Evolutionary conservation across 2,113 vertebrate genomes (phyloP).

Genomic region (Cromileptes altivelis): DNA sequence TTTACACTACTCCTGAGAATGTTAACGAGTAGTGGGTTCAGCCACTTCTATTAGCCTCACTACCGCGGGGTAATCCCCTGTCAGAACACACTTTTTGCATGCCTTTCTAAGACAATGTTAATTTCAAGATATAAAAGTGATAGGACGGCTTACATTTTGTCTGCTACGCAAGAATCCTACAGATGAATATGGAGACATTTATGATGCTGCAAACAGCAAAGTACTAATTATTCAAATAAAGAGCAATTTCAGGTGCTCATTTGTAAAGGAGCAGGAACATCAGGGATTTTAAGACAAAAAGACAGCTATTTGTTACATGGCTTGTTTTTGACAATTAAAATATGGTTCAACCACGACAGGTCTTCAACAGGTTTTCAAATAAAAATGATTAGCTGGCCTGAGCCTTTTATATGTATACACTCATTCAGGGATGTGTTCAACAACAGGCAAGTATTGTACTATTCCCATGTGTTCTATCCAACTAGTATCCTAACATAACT

Average conservation of each 20-base stretch:
- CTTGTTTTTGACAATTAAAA: background rate
- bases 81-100: conserved; percentile 28
- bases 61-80: conserved; percentile 22
- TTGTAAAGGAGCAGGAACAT: background rate
- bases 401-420: background rate
- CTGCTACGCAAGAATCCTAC: background rate
- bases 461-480: too few species aligned
- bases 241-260: background rate
- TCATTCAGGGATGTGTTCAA: background rate
- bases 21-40: conserved; percentile 47
- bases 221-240: conserved; percentile 9
- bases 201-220: conserved; percentile 8
- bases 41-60: conserved; percentile 53
- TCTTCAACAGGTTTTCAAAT: background rate
- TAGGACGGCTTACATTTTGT: background rate
- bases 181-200: background rate
- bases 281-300: background rate
- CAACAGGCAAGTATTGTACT: background rate
- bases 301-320: background rate
- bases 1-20: conserved; percentile 60
- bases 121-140: conserved; percentile 14
- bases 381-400: background rate
- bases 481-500: too few species aligned
- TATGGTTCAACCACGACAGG: background rate
- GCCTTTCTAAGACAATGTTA: conserved; percentile 20